Base-by-base conservation (phyloP, 2,797 vertebrate species). In the Sebastes miniatus region DNA sequence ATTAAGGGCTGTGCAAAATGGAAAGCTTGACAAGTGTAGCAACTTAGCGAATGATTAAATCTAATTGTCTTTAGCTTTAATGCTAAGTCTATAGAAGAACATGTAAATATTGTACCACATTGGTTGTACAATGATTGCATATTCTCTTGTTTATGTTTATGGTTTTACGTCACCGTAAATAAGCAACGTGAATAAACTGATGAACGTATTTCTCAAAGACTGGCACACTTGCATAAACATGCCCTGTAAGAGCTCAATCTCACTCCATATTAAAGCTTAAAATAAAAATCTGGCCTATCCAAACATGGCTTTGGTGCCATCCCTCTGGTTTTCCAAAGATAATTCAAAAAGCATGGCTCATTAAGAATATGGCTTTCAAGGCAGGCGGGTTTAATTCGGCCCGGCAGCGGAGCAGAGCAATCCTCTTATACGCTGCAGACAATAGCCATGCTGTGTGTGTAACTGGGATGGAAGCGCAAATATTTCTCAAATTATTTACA, bases 311-410 rank as follows among this genome's bases (percentile, higher is more conserved):
- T 81, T 81, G 64, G 82, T 94, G 92, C 88, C 81, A 91, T 92
- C 81, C 64, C 76, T 78, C 69, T 85, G 88, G 85, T 88, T 93
- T 91, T 87, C 81, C 79, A 77, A 79, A 87, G 83, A 92, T 90
- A 91, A 95, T 92, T 94, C 84, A 90, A 93, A 94, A 91, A 84
- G 89, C 85, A 93, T 91, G 93, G 85, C 79, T 95, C 87, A 88
- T 93, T 94, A 82, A 78, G 87, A 87, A 92, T 71, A 89, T 75
- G 84, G 81, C 81, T 91, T 89, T 80, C 66, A 85, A 92, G 78
- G 75, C 86, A 86, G 81, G 77, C 84, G 69, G 78, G 75, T 89
- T 89, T 85, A 83, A 90, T 85, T 90, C 88, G 69, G 43, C 75
- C 80, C 86, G 73, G 87, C 87, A 84, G 86, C 74, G 68, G 63